These are phyloP conservation scores for Ailuropoda melanoleuca DNA, from an alignment of 2,113 vertebrate genomes.

Conservation along the genomic window DNA sequence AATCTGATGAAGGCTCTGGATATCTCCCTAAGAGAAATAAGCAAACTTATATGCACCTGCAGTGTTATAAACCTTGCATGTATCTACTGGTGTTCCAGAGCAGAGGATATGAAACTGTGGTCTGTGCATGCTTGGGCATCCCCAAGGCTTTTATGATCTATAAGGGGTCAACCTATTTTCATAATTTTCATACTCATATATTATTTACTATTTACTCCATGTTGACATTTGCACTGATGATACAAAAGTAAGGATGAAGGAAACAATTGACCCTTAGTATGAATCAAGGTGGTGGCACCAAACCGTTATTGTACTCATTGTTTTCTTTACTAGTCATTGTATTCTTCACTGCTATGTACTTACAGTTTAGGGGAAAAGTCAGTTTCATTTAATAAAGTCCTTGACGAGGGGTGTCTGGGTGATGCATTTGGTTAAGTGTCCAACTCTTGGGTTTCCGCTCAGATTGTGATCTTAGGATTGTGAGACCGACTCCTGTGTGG, in stretches of 20 bases:
- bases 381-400: not conserved
- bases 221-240: not conserved
- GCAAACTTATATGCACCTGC: not conserved
- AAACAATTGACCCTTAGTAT: not conserved
- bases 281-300: not conserved
- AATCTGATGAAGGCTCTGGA: not conserved
- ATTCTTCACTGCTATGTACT: not conserved
- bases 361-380: not conserved
- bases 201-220: not conserved
- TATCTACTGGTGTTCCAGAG: not conserved
- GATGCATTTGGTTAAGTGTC: not conserved
- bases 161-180: not conserved
- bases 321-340: not conserved
- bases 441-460: not conserved
- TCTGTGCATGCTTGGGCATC: fast-evolving
- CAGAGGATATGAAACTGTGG: not conserved
- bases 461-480: not conserved
- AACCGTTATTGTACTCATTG: not conserved
- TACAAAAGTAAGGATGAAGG: not conserved
- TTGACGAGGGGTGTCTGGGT: not conserved
- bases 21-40: not conserved
- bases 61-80: not conserved
- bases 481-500: not conserved
- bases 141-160: not conserved
- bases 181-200: not conserved